Conservation (phyloP, 2,797 vertebrate genomes). For the Carduelis carduelis region DNA sequence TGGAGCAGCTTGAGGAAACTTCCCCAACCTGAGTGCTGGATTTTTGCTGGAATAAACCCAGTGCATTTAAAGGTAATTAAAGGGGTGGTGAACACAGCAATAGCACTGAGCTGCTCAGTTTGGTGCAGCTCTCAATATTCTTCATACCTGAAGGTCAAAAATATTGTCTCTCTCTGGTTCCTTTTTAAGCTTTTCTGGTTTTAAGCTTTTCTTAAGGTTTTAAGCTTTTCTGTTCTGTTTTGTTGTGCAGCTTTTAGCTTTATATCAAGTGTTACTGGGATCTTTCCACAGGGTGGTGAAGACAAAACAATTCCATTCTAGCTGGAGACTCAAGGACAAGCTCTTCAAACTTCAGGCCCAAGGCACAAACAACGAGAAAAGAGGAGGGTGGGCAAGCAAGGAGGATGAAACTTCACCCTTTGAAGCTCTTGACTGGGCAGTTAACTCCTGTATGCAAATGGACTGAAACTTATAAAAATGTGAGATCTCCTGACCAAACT, state of each 20-base stretch:
- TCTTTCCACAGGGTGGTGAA: neutral
- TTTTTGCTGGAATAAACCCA: neutral
- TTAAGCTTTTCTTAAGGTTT: neutral
- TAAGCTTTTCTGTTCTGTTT: neutral
- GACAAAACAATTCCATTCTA: neutral
- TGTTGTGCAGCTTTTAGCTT: neutral
- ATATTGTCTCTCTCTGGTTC: neutral
- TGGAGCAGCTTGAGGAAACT: neutral
- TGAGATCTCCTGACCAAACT: neutral
- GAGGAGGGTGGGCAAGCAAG: neutral
- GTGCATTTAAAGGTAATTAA: conserved; percentile 13
- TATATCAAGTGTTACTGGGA: neutral
- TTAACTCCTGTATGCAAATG: neutral
- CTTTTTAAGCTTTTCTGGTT: neutral
- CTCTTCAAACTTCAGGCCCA: neutral
- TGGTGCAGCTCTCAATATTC: fast-evolving
- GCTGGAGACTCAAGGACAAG: neutral
- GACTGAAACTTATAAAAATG: neutral
- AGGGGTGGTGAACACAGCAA: neutral
- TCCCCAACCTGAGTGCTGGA: neutral
- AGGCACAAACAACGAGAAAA: fast-evolving
- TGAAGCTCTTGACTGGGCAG: neutral
- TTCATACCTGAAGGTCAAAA: neutral
- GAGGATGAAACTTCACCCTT: neutral
- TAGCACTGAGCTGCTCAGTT: fast-evolving